Evolutionary conservation across 92 coral and sea anemone genomes (phyloP).

Genomic region (Palythoa grandis): DNA sequence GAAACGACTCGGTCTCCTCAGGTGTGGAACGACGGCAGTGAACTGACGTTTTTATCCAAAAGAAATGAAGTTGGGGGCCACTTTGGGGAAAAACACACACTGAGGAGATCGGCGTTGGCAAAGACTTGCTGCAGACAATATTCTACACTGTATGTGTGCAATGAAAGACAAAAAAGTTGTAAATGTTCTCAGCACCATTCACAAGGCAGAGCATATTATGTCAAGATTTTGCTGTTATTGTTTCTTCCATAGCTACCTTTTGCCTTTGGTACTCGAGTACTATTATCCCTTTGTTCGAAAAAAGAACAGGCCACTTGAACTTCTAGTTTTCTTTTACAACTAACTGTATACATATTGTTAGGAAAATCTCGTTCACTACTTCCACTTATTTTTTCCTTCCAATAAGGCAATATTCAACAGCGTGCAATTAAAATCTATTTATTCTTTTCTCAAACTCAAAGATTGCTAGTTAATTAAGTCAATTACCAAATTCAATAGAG

Average conservation of each 20-base stretch:
- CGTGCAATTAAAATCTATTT: neutral
- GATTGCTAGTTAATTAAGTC: neutral
- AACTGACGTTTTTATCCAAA: slow-evolving; percentile 17
- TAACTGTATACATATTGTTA: slow-evolving; percentile 19
- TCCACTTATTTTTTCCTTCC: neutral
- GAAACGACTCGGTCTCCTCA: slow-evolving; percentile 11
- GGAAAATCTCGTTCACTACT: neutral
- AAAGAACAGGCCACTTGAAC: slow-evolving; percentile 33
- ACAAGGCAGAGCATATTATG: too few relatives aligned
- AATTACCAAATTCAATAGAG: neutral
- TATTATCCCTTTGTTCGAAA: slow-evolving; percentile 8
- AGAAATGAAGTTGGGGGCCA: slow-evolving; percentile 9
- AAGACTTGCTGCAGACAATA: neutral
- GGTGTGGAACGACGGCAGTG: neutral
- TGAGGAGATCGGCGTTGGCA: slow-evolving; percentile 8
- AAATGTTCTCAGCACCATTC: slow-evolving; percentile 32
- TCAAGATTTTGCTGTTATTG: neutral
- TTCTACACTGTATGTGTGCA: neutral
- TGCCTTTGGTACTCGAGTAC: slow-evolving; percentile 12
- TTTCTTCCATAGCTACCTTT: slow-evolving; percentile 29
- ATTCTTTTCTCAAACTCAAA: neutral
- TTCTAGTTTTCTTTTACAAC: slow-evolving; percentile 15
- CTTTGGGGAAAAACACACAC: slow-evolving; percentile 14
- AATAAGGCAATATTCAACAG: neutral
- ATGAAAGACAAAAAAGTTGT: slow-evolving; percentile 43